Base-by-base conservation (phyloP, 2,888 invertebrate species). In the Ernsta delagoae region DNA sequence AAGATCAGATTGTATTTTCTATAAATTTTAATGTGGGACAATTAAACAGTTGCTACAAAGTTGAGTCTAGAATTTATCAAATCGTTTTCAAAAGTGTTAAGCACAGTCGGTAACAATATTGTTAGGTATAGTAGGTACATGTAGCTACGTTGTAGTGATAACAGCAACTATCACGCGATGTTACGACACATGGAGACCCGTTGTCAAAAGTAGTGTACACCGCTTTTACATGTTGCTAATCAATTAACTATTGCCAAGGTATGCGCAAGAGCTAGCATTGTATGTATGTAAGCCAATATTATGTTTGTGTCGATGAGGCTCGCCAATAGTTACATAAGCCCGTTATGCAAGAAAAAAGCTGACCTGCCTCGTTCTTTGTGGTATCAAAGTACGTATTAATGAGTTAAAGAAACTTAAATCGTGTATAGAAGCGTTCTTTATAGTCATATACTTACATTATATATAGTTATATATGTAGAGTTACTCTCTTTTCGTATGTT, bases 331-430 rank as follows among this genome's bases (percentile, higher is more conserved):
- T 83, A 81, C 78, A 79, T 82, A 84, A 85, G 73, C 6, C 6
- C 74, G 71, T 86, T 85, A 81, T 78, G 78, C 77, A 86, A 87
- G 75, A 79, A 79, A 79, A 80, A 83, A 83, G 79, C 75, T 72
- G 80, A 78, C 77, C 72, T 72, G 78, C 74, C 74, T 73, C 70
- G 75, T 78, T 79, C 77, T 74, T 73, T 73, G 73, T 65, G 71
- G 71, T 74, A 73, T 70, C 74, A 75, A 76, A 76, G 74, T 73
- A 79, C 6, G 9, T 5, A 56, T 56, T 8, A 48, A 12, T 48
- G 48, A 48, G 9, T 2, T n/a, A 5, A 12, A 12, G 48, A 48
- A 48, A 12, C 12, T 12, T 48, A 48, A 12, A 48, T 48, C 6
- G 12, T 48, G 48, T 6, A 12, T 12, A 4, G 48, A 12, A 5